Evolutionary conservation across 1,140 invertebrate species (phyloP), one percentile per base, ranked within the genome.

Genomic region (Orius insidiosus): DNA sequence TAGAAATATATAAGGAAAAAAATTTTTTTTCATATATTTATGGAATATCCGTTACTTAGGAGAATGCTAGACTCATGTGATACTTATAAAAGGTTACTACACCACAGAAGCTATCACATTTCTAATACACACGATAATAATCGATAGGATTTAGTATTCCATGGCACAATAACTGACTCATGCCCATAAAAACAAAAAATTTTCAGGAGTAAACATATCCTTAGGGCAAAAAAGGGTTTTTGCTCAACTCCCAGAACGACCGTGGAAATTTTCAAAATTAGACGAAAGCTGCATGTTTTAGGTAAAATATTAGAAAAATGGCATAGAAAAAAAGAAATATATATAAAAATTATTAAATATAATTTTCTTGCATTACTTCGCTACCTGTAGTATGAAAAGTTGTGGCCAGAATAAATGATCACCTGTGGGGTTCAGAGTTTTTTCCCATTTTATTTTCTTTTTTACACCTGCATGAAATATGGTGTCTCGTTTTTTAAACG

Each of bases 341-440:
- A 14, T 10, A 30, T 43, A 43, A 43, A 43, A 14, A n/a, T n/a
- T n/a, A n/a, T 36, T 36, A 11, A n/a, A 15, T 36, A 11, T 36
- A n/a, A 36, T 36, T n/a, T 43, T 24, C 31, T 43, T 43, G 41
- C 47, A 49, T 49, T 49, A 49, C 47, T 49, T 49, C 47, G 47
- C 47, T 49, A 49, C 47, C 47, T 49, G 47, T 49, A 49, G 47
- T 42, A 32, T 45, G 24, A 42, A 44, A 39, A 44, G 41, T 37
- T 41, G 46, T 48, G 46, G 46, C 46, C 46, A 48, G 46, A 41
- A 32, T 48, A 42, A 42, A 48, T 48, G 46, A 13, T 11, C 7
- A 24, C 7, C 38, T 48, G 38, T 43, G 24, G 41, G 46, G 38
- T 24, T 24, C 24, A 24, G 24, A 24, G 24, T 24, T 24, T 24